phyloP scores from a whole-genome alignment of 2,113 vertebrate genomes.

The Clupea harengus region DNA sequence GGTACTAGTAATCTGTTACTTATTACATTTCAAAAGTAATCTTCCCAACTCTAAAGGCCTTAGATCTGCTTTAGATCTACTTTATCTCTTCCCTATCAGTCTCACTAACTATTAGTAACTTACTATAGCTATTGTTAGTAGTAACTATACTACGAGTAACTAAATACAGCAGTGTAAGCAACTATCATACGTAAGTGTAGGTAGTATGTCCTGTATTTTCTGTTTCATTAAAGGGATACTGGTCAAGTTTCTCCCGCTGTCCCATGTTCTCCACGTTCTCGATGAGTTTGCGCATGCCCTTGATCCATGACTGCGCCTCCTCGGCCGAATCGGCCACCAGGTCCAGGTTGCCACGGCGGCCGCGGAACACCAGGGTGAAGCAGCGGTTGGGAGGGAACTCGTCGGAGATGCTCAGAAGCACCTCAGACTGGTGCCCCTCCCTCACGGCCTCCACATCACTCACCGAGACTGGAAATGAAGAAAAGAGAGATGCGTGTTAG shows the following conservation, averaged over 20 bases:
- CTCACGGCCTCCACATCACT: conserved; percentile 88
- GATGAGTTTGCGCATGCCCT: conserved; percentile 82
- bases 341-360: conserved; percentile 88
- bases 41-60: no score
- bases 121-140: no score
- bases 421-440: conserved; percentile 88
- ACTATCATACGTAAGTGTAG: neutral
- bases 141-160: no score
- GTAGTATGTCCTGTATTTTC: neutral
- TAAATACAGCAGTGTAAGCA: no score
- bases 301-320: conserved; percentile 86
- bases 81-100: no score
- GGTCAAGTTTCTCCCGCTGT: conserved; percentile 85
- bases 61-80: no score
- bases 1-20: no score
- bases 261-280: conserved; percentile 88
- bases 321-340: conserved; percentile 80
- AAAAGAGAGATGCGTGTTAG: neutral
- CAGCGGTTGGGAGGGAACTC: conserved; percentile 84
- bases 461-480: conserved; percentile 78
- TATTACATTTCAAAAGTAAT: no score
- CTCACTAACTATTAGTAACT: no score
- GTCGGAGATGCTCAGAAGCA: conserved; percentile 84
- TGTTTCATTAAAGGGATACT: conserved; percentile 79
- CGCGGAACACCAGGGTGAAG: conserved; percentile 91